These are phyloP conservation scores for Channa striata DNA, from an alignment of 2,797 vertebrate genomes.

Conservation along the genomic window DNA sequence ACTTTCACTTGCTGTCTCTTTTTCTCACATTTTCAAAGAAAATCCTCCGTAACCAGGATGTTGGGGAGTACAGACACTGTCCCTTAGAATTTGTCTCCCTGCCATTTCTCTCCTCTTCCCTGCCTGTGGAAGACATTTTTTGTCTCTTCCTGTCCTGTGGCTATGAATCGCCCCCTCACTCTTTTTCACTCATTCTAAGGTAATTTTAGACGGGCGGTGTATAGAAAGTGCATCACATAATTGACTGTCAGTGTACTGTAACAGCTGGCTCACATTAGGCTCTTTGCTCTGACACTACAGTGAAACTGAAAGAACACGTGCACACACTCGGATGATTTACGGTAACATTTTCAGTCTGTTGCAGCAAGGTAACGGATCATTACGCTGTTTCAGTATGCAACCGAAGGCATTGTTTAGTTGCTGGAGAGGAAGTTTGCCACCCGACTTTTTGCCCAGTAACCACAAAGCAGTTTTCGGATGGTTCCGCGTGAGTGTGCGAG, in stretches of 20 bases:
- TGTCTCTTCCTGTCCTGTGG: slow-evolving; percentile 22
- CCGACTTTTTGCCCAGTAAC: slow-evolving; percentile 10
- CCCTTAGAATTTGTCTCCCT: slow-evolving; percentile 50
- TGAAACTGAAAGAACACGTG: neutral
- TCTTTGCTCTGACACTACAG: slow-evolving; percentile 33
- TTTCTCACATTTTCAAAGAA: slow-evolving; percentile 54
- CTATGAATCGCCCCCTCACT: slow-evolving; percentile 24
- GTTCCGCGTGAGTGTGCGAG: too few relatives aligned
- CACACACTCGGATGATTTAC: neutral
- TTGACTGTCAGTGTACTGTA: slow-evolving; percentile 40
- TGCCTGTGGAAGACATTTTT: slow-evolving; percentile 29
- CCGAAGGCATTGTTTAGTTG: slow-evolving; percentile 6
- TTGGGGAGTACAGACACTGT: slow-evolving; percentile 38
- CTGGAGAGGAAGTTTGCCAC: slow-evolving; percentile 6
- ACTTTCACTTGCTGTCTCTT: slow-evolving; percentile 47
- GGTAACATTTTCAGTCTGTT: slow-evolving; percentile 8
- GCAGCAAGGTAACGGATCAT: slow-evolving; percentile 48
- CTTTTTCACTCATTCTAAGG: slow-evolving; percentile 12
- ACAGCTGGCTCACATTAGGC: slow-evolving; percentile 37
- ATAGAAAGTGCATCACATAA: slow-evolving; percentile 22
- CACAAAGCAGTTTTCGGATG: too few relatives aligned
- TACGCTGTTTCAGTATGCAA: slow-evolving; percentile 43
- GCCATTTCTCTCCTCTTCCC: slow-evolving; percentile 39
- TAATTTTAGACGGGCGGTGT: slow-evolving; percentile 20
- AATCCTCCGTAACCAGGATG: neutral